Evolutionary conservation across 2,113 vertebrate genomes (phyloP).

Genomic region (Percopsis transmontana): DNA sequence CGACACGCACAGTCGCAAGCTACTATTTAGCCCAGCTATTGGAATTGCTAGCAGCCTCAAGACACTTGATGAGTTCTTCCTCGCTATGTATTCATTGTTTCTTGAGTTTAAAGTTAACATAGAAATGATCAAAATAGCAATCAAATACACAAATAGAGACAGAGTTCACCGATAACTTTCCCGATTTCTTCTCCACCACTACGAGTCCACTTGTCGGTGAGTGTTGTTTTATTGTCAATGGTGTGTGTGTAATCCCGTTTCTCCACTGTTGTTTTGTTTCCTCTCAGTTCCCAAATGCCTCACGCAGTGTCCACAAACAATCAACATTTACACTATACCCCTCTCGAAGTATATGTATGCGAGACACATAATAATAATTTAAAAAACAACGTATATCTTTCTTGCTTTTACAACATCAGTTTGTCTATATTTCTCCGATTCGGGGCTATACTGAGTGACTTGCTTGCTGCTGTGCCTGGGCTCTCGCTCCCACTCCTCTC

Average conservation of each 20-base stretch:
- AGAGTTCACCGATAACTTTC: slow-evolving; percentile 16
- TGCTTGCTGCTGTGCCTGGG: slow-evolving; percentile 64
- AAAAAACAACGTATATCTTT: slow-evolving; percentile 38
- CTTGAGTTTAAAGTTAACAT: slow-evolving; percentile 71
- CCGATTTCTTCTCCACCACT: slow-evolving; percentile 44
- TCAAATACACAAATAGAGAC: slow-evolving; percentile 20
- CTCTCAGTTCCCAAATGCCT: slow-evolving; percentile 66
- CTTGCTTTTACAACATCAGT: slow-evolving; percentile 46
- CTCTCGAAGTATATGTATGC: slow-evolving; percentile 10
- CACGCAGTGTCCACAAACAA: slow-evolving; percentile 34
- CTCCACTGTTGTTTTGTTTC: slow-evolving; percentile 73
- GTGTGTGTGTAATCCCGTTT: slow-evolving; percentile 72
- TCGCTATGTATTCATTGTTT: slow-evolving; percentile 80
- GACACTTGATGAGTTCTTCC: slow-evolving; percentile 70
- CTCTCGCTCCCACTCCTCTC: slow-evolving; percentile 22
- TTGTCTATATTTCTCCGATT: slow-evolving; percentile 65
- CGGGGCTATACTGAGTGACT: slow-evolving; percentile 50
- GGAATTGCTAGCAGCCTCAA: slow-evolving; percentile 55
- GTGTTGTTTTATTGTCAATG: slow-evolving; percentile 83
- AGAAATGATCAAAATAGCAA: slow-evolving; percentile 21
- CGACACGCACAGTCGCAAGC: not conserved
- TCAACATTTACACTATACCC: slow-evolving; percentile 26
- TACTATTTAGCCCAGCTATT: not conserved
- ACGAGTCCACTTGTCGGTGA: slow-evolving; percentile 72
- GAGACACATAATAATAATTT: slow-evolving; percentile 32